phyloP scores from a whole-genome alignment of 2,888 invertebrate genomes.

The Tiphia femorata region DNA sequence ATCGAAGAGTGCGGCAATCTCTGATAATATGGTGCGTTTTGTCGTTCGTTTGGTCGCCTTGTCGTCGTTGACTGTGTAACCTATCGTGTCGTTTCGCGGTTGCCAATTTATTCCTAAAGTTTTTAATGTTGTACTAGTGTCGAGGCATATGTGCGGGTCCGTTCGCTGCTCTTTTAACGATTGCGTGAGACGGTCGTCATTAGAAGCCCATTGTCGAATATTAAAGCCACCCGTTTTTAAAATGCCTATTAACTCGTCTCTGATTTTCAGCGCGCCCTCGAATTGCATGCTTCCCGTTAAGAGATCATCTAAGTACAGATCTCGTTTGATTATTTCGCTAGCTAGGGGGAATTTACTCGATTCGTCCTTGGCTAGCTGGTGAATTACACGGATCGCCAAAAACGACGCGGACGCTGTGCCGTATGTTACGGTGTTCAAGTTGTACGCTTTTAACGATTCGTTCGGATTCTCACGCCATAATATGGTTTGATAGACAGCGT shows the following conservation, averaged over 20 bases:
- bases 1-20: conserved; percentile 4
- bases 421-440: not conserved
- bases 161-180: not conserved
- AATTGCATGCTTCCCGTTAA: not conserved
- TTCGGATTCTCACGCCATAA: not conserved
- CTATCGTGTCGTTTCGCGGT: not conserved
- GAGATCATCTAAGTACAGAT: not conserved
- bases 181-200: not conserved
- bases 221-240: not conserved
- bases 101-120: conserved; percentile 9
- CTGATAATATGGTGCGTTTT: conserved; percentile 8
- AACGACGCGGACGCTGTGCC: not conserved
- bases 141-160: no score
- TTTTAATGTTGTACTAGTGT: no score
- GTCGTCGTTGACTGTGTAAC: not conserved
- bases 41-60: not conserved
- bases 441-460: not conserved
- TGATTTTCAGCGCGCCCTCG: not conserved
- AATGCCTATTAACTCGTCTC: not conserved
- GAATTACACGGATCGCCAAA: not conserved
- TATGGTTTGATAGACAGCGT: not conserved
- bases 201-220: not conserved
- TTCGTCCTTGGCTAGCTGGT: not conserved
- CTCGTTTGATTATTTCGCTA: not conserved
- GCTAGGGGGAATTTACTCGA: not conserved